Evolutionary conservation across 2,797 vertebrate genomes (phyloP).

Genomic region (Eremophila alpestris): DNA sequence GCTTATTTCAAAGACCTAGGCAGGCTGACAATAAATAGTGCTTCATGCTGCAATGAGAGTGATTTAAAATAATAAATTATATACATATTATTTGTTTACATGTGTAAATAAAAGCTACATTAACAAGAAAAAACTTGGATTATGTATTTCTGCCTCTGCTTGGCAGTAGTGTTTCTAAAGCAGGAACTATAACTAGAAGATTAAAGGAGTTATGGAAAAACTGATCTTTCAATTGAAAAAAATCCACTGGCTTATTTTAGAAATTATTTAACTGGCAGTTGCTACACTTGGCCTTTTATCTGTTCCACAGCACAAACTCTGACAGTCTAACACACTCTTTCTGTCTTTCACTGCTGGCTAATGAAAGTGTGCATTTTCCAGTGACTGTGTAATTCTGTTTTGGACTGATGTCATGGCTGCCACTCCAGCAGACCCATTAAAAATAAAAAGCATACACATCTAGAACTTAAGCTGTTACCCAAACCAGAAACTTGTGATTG

Average conservation of each 20-base stretch:
- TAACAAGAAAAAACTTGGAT: not conserved
- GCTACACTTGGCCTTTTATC: slow-evolving; percentile 43
- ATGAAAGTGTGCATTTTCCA: slow-evolving; percentile 45
- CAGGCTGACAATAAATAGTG: not conserved
- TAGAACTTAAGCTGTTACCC: not conserved
- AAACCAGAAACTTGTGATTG: not conserved
- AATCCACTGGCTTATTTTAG: slow-evolving; percentile 17
- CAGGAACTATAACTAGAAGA: not conserved
- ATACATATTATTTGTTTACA: not conserved
- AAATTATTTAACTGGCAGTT: slow-evolving; percentile 18
- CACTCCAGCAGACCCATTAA: not conserved
- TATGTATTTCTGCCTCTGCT: not conserved
- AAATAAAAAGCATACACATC: not conserved
- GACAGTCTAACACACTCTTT: not conserved
- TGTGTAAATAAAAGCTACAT: not conserved
- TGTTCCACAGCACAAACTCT: slow-evolving; percentile 23
- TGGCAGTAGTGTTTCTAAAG: not conserved
- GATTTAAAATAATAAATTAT: not conserved
- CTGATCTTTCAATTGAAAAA: not conserved
- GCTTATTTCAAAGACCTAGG: not conserved
- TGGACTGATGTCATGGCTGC: slow-evolving; percentile 40
- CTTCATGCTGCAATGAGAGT: not conserved
- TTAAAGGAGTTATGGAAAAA: slow-evolving; percentile 9
- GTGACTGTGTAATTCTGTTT: not conserved
- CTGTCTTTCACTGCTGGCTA: slow-evolving; percentile 17